These are phyloP conservation scores for Drosophila teissieri DNA, from an alignment of 1,140 invertebrate species.

Conservation along the genomic window DNA sequence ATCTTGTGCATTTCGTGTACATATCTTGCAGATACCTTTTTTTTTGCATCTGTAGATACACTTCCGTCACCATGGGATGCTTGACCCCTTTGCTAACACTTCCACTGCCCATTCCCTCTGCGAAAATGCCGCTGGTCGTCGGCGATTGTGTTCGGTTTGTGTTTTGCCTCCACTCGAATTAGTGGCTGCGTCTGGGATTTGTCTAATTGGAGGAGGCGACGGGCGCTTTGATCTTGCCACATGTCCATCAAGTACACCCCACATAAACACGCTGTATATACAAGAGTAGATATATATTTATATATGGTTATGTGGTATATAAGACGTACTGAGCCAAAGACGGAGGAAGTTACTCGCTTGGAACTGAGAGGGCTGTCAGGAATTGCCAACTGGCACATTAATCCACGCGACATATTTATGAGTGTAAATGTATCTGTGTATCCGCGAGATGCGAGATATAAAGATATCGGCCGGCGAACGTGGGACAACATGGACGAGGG, in stretches of 20 bases:
- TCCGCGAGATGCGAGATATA: conserved; percentile 68
- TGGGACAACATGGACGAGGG: conserved; percentile 78
- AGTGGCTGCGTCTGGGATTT: conserved; percentile 40
- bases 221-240: conserved; percentile 40
- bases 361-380: conserved; percentile 65
- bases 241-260: conserved; percentile 19
- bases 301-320: background rate
- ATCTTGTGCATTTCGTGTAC: background rate
- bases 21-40: background rate
- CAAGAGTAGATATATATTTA: no score
- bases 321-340: background rate
- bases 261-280: background rate
- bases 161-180: conserved; percentile 30
- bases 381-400: conserved; percentile 82
- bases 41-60: background rate
- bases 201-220: conserved; percentile 45
- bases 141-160: conserved; percentile 8
- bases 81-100: background rate
- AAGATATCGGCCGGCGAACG: conserved; percentile 69
- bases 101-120: background rate
- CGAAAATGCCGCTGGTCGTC: conserved; percentile 13
- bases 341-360: conserved; percentile 1
- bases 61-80: conserved; percentile 3
- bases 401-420: conserved; percentile 82
- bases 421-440: conserved; percentile 69